Base-by-base conservation (phyloP, 2,888 invertebrate genomes). In the Oxystoma pomonae region DNA sequence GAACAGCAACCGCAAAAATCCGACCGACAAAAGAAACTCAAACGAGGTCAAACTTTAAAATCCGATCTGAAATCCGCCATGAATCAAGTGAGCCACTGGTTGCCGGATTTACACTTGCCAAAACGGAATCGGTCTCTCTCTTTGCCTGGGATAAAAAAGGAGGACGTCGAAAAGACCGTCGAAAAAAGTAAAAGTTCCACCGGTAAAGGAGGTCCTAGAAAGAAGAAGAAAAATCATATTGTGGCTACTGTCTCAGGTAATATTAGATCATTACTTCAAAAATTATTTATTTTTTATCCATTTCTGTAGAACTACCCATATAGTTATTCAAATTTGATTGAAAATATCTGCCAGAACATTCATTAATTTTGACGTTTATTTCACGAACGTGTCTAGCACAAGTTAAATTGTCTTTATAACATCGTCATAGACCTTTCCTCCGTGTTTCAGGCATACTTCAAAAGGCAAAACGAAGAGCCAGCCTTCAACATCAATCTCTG, bases 71-170 rank as follows among this genome's bases (percentile, higher is more conserved):
- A 58, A 50, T 88, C 89, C 55, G 91, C 91, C 0, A 91, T 92
- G 89, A 90, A 86, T 73, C 90, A 90, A 0, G 87, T 91, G 74
- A 90, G 88, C 73, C 88, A 87, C 68, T 90, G 93, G 88, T 78
- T 94, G 60, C 93, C 94, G 0, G 93, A 92, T 76, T 81, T 90
- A 65, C 90, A 92, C 77, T 81, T 94, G 59, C 86, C 88, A 17
- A 91, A 90, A 75, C 83, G 92, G 71, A 88, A 89, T 77, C 84
- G 94, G 71, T 94, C 94, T 3, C 90, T 92, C 75, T 94, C 94
- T 0, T 80, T 94, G 60, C 93, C 93, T 0, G 90, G 87, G 9
- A 87, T 87, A 16, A 85, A 87, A 73, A 82, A 84, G 61, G 82
- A 85, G 68, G 83, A 80, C 76, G 78, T 78, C 75, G 86, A 77